Evolutionary conservation across 2,888 invertebrate species (phyloP), one percentile per base, ranked within the genome.

Genomic region (Dascillus cervinus): DNA sequence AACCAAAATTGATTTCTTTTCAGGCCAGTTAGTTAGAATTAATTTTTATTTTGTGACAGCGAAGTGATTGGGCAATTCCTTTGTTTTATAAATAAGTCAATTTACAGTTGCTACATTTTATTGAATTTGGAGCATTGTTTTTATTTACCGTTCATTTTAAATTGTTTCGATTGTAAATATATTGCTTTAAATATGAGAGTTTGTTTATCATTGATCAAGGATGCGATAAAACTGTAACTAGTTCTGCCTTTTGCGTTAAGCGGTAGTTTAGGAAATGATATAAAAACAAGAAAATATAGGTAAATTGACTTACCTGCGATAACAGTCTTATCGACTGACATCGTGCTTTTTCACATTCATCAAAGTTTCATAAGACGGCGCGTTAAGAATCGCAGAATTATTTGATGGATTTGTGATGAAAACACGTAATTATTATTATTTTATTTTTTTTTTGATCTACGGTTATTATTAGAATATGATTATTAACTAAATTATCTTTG

Each of bases 401-500:
- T 27, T 15, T 25, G 24, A 34, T 17, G 21, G 30, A 22, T 22
- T n/a, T n/a, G n/a, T n/a, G n/a, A n/a, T n/a, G n/a, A n/a, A n/a
- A n/a, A n/a, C n/a, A n/a, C n/a, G n/a, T n/a, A n/a, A n/a, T n/a
- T n/a, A n/a, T n/a, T n/a, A n/a, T n/a, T n/a, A n/a, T n/a, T n/a
- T n/a, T n/a, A n/a, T n/a, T n/a, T n/a, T n/a, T n/a, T 31, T 39
- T 31, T 31, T 37, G 34, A 42, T 41, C 44, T 48, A 48, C n/a
- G 47, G 43, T 44, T 49, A 43, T 38, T 38, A 44, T 39, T 40
- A 34, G n/a, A n/a, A n/a, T n/a, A n/a, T n/a, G n/a, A n/a, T n/a
- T n/a, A n/a, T n/a, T 34, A 38, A 38, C 38, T 38, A 60, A 63
- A 63, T 58, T 62, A 62, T 63, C 62, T 63, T 54, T 63, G 59